Base-by-base conservation (phyloP, 1,140 invertebrate genomes). In the Laupala kohalensis region DNA sequence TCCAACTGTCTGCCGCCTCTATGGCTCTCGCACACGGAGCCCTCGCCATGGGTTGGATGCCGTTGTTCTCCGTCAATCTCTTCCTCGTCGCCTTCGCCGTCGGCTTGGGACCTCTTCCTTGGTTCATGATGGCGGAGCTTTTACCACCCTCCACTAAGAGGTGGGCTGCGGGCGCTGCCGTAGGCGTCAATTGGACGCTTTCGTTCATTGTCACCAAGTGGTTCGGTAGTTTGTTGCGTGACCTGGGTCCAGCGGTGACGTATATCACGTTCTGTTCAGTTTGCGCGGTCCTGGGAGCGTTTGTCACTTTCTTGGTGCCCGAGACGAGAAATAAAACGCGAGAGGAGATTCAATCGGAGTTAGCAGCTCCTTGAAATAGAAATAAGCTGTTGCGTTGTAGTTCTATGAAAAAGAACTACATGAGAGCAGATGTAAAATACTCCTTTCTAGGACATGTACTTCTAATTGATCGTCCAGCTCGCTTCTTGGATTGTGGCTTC, bases 251-350 rank as follows among this genome's bases (percentile, higher is more conserved):
- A 13, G 26, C 69, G 76, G 84, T 84, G 15, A 90, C 91, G 0
- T 98, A 96, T 81, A 95, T 90, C 87, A 84, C 94, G 72, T 95
- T 90, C 79, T 86, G 86, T 0, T 77, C 80, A 0, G 78, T 92
- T 53, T 87, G 90, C 1, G 75, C 90, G 0, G 5, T 89, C 0
- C 90, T 89, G 0, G 84, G 87, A 0, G 70, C 93, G 2, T 91
- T 92, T 75, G 82, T 92, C 0, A 78, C 84, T 4, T 78, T 88
- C 6, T 84, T 86, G 15, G 77, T 95, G 6, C 93, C 93, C 0
- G 93, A 95, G 79, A 95, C 93, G 0, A 90, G 89, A 73, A 89
- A 91, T 0, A 90, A 89, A 74, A 87, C 86, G 0, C 79, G 91
- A 24, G 87, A 92, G 65, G 89, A 95, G 79, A 94, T 97, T 77